Conservation (phyloP, 2,888 invertebrate species). For the Thera britannica region DNA sequence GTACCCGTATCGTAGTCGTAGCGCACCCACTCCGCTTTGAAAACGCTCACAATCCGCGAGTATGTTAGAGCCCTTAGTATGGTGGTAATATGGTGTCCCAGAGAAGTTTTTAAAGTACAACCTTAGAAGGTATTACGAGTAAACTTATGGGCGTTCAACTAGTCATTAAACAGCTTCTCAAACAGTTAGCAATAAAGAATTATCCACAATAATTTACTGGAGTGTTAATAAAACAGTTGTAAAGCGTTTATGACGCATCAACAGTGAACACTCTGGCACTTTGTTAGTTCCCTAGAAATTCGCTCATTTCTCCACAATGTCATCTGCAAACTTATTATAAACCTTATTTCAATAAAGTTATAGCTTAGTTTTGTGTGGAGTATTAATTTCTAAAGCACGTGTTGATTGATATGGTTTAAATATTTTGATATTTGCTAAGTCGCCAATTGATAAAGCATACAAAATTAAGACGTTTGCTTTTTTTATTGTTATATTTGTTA, state of each 20-base stretch:
- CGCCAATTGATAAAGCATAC: constrained; percentile 27
- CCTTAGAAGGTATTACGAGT: not conserved
- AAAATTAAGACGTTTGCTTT: constrained; percentile 2
- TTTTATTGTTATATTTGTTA: constrained; percentile 16
- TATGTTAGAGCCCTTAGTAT: too few relatives aligned
- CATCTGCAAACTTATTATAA: not conserved
- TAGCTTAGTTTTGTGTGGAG: not conserved
- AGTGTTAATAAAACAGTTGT: constrained; percentile 61
- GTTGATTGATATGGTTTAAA: constrained; percentile 22
- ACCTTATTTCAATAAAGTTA: not conserved
- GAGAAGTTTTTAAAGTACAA: not conserved
- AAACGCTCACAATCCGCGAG: too few relatives aligned
- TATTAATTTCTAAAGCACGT: not conserved
- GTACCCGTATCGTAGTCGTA: too few relatives aligned
- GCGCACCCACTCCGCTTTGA: too few relatives aligned
- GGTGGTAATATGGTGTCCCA: too few relatives aligned
- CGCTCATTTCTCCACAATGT: constrained; percentile 1
- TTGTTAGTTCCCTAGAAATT: constrained; percentile 42
- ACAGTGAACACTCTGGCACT: constrained; percentile 60
- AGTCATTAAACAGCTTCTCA: not conserved
- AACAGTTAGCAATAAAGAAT: constrained; percentile 27
- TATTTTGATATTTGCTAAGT: constrained; percentile 38
- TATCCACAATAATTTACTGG: constrained; percentile 42
- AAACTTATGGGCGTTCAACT: not conserved
- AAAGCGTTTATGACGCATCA: constrained; percentile 58